Evolutionary conservation across 2,113 vertebrate species (phyloP), one percentile per base, ranked within the genome.

Genomic region (Ailurus styani): DNA sequence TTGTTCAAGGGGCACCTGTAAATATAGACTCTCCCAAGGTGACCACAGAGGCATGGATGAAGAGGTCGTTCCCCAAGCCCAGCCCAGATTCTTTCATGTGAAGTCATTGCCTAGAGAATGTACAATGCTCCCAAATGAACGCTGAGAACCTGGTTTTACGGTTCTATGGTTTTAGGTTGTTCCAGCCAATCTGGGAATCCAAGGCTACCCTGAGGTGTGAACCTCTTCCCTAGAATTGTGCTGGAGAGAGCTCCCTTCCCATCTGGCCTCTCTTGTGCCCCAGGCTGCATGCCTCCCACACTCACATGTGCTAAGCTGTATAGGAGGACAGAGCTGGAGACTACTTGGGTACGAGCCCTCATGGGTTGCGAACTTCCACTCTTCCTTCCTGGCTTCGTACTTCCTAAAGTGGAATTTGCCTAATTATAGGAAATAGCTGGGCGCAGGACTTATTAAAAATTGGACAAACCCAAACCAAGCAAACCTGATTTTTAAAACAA

Each of bases 401-500:
- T 88, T 55, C 29, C 60, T 57, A 6, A 25, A 60, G 31, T 64
- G 5, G 23, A 77, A 5, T 75, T 84, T 23, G 1, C 68, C 34
- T 57, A n/a, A 78, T 45, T 90, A 12, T 57, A 40, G 18, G 7
- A 91, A 88, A 85, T 68, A 78, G 27, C 47, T 6, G 7, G 7
- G 14, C 14, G 57, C 66, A 40, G 5, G 31, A 40, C 82, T 94
- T 82, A 70, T 86, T 57, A 84, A 94, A 81, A 84, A 50, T 6
- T 45, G 23, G 37, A 62, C 31, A 54, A 87, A 90, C 10, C 2
- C 23, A 78, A 93, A 85, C 12, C 14, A 82, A 52, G 29, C 18
- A 60, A 95, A 93, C 37, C 1, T 70, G 37, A 96, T 0, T 87
- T 97, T 97, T 89, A 70, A 57, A 90, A 83, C 18, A 73, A 75